phyloP scores from a whole-genome alignment of 1,140 invertebrate genomes.

The Hesperophylax magnus region DNA sequence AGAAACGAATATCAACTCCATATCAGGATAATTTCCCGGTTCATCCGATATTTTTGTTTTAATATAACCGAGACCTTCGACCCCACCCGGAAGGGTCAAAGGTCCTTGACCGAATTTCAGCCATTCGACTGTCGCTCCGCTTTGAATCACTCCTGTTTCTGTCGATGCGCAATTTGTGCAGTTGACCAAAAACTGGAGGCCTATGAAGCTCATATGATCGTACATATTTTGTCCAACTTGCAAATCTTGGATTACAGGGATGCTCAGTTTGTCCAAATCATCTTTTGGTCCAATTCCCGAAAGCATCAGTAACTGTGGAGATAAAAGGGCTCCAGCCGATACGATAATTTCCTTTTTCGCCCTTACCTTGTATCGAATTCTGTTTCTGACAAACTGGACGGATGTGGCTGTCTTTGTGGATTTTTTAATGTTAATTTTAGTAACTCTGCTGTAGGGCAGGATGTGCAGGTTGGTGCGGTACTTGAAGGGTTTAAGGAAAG shows the following conservation, averaged over 20 bases:
- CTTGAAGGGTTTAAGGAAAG: constrained; percentile 73
- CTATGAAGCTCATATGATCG: constrained; percentile 80
- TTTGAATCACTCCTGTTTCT: constrained; percentile 62
- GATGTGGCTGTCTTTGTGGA: constrained; percentile 76
- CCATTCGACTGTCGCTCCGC: constrained; percentile 62
- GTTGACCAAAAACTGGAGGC: constrained; percentile 73
- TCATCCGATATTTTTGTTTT: constrained; percentile 73
- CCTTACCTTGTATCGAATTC: constrained; percentile 62
- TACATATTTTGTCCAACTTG: constrained; percentile 78
- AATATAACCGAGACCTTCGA: constrained; percentile 72
- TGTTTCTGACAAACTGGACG: constrained; percentile 73
- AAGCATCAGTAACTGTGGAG: constrained; percentile 82
- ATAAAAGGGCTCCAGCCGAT: constrained; percentile 79
- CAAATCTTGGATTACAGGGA: constrained; percentile 74
- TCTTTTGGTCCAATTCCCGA: constrained; percentile 80
- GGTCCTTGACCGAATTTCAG: constrained; percentile 67
- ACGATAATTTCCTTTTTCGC: constrained; percentile 75
- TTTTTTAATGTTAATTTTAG: constrained; percentile 76
- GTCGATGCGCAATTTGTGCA: constrained; percentile 64
- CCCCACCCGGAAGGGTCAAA: constrained; percentile 70
- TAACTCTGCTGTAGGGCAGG: constrained; percentile 71
- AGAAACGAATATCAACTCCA: constrained; percentile 75
- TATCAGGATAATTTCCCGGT: constrained; percentile 72
- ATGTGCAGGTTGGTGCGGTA: constrained; percentile 78
- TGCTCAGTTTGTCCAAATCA: constrained; percentile 74